Conservation (phyloP, 2,797 vertebrate species). For the Melanotaenia parkinsoni region DNA sequence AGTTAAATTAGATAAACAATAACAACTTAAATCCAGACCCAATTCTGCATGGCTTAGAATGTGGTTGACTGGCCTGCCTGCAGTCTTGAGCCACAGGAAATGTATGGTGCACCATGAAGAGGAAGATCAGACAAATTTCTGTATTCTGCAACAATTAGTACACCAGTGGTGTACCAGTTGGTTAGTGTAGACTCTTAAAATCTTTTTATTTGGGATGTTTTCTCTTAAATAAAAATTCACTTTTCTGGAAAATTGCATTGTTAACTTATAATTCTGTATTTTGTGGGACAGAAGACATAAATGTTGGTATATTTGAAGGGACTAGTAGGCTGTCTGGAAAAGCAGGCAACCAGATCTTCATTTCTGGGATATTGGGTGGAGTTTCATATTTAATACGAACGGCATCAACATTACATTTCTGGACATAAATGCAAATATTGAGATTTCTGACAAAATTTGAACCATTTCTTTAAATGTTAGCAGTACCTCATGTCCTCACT, state of each 20-base stretch:
- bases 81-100: too few relatives aligned
- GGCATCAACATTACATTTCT: neutral
- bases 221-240: neutral
- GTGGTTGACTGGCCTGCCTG: neutral
- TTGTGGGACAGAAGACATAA: too few relatives aligned
- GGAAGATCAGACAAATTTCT: neutral
- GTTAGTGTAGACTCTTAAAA: neutral
- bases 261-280: too few relatives aligned
- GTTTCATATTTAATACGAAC: neutral
- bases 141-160: too few relatives aligned
- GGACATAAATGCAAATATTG: neutral
- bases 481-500: neutral
- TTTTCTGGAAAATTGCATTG: too few relatives aligned
- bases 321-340: too few relatives aligned
- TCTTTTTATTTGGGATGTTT: neutral
- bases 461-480: neutral
- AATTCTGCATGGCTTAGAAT: neutral
- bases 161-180: neutral
- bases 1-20: too few relatives aligned
- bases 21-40: neutral
- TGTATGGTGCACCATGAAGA: neutral
- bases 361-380: too few relatives aligned
- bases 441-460: neutral
- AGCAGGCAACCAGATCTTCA: too few relatives aligned
- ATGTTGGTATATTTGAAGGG: too few relatives aligned